phyloP scores from a whole-genome alignment of 1,140 invertebrate genomes.

The Lasioglossum albipes region DNA sequence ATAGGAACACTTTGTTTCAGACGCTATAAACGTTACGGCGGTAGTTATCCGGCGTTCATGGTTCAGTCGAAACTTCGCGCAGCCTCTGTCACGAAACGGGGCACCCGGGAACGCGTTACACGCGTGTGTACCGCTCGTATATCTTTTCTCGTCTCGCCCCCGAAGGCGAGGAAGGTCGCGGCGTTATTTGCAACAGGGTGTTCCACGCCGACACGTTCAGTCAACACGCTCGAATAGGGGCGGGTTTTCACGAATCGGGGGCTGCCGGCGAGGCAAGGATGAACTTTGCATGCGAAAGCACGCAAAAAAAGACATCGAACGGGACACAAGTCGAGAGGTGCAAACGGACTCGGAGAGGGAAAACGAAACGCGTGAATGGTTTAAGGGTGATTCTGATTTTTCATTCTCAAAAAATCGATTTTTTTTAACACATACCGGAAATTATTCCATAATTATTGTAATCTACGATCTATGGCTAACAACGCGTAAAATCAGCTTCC shows the following conservation, averaged over 20 bases:
- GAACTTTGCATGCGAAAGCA: not conserved
- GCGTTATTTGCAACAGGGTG: slow-evolving; percentile 54
- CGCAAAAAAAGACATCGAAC: no score
- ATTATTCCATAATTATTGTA: no score
- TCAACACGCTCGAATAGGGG: not conserved
- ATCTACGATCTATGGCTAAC: no score
- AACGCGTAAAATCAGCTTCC: no score
- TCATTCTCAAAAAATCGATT: no score
- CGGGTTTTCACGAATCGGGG: no score
- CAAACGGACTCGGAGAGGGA: no score
- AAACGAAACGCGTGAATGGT: not conserved
- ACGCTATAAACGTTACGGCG: not conserved
- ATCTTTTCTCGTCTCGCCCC: slow-evolving; percentile 16
- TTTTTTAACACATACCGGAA: no score
- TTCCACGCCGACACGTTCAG: slow-evolving; percentile 15
- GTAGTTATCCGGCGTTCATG: not conserved
- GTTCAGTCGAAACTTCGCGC: slow-evolving; percentile 4
- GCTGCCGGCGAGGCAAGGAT: not conserved
- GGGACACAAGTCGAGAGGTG: no score
- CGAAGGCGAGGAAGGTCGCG: slow-evolving; percentile 34
- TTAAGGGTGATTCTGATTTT: no score
- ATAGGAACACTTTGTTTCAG: not conserved
- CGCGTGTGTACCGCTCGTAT: not conserved
- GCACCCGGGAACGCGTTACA: no score
- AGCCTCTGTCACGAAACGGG: not conserved